Base-by-base conservation (phyloP, 2,797 vertebrate species). In the Agapornis canus region DNA sequence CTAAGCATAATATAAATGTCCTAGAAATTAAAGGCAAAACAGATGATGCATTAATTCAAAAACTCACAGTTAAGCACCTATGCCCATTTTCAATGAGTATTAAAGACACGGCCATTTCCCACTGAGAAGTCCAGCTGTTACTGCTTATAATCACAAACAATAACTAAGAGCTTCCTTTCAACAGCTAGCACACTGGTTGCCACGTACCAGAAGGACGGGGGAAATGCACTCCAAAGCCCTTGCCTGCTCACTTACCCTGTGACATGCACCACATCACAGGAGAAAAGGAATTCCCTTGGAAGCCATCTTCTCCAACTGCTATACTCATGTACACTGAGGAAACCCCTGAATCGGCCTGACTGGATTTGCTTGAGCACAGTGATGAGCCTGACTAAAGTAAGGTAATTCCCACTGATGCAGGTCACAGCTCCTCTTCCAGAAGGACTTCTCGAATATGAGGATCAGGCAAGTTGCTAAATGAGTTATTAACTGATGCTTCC, bases 371-470 rank as follows among this genome's bases (percentile, higher is more conserved):
- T 37, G 17, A 77, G 61, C 35, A 79, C 4, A 18, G 20, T 8
- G 40, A 47, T 18, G 15, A 60, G 22, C 8, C 32, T 51, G 56
- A 69, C 35, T 61, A 12, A 47, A 73, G 35, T 2, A 17, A 93
- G 25, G 69, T 5, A 73, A 64, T 13, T 63, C 11, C 60, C 76
- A 16, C 9, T 26, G 18, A 26, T 20, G 60, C 27, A 47, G 56
- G 26, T 37, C 60, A 57, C 13, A 56, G 59, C 26, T 79, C 66
- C 51, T 92, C 29, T 71, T 49, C 61, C 40, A 83, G 45, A n/a
- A 71, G 0, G 0, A 60, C 48, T 81, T 66, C 68, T 72, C 40
- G 3, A 2, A 29, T 8, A 0, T 0, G 7, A 92, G 15, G 12
- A 82, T 19, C 72, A 65, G 23, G 9, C 20, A 77, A 37, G 37